Percentiles rank a stretch among this genome's conserved stretches.
Evolutionary conservation across 2,888 invertebrate genomes (phyloP).

Genomic region (Metalampra italica): DNA sequence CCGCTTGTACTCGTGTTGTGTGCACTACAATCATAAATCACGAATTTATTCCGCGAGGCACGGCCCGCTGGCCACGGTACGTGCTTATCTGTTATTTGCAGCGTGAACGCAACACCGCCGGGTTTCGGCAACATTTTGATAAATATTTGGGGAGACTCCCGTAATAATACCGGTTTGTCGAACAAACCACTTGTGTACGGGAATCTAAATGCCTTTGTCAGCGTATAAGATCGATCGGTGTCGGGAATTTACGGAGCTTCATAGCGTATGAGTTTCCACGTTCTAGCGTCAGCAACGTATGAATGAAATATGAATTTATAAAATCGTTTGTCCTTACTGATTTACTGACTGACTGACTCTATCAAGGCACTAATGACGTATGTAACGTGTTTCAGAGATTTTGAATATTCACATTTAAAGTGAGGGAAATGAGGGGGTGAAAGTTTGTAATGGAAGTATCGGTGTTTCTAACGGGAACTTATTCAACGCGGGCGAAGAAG

Average conservation of each 20-base stretch:
- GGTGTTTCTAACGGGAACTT: too few species aligned
- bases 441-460: too few species aligned
- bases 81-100: constrained; percentile 75
- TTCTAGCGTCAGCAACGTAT: too few species aligned
- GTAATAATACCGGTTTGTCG: not conserved
- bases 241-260: not conserved
- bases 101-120: constrained; percentile 47
- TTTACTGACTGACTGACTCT: too few species aligned
- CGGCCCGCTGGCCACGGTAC: constrained; percentile 56
- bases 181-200: not conserved
- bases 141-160: constrained; percentile 52
- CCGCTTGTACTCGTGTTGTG: constrained; percentile 23
- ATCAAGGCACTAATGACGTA: too few species aligned
- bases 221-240: not conserved
- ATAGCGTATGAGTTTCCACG: too few species aligned
- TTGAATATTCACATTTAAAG: too few species aligned
- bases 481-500: too few species aligned
- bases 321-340: too few species aligned
- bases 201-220: constrained; percentile 1
- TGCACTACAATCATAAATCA: constrained; percentile 70
- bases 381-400: too few species aligned
- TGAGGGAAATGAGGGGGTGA: too few species aligned
- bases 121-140: constrained; percentile 60
- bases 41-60: constrained; percentile 66
- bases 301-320: too few species aligned